Base-by-base conservation (phyloP, 2,888 invertebrate species). In the Ctena decussata region DNA sequence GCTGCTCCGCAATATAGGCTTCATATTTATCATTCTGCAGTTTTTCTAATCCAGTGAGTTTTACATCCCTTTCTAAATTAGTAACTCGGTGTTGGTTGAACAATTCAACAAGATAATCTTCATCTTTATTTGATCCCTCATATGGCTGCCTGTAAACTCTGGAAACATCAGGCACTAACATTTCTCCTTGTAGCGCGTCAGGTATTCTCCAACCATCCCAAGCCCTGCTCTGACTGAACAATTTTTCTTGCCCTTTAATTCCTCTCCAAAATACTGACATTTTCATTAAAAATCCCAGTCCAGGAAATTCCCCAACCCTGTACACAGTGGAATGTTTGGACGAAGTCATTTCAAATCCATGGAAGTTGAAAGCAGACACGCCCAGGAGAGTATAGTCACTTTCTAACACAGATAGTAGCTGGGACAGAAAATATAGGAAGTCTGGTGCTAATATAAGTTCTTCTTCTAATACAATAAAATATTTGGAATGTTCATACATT, bases 391-490 rank as follows among this genome's bases (percentile, higher is more conserved):
- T 91, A 21, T 92, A 85, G 89, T 96, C 96, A 46, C 91, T 91
- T 24, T 95, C 94, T 12, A 96, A 81, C 0, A 95, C 89, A 2
- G 94, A 92, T n/a, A 96, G 89, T 85, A 95, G 93, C 87, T 96
- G 96, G 2, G 96, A 95, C 94, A 96, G 94, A 90, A 95, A 96
- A 78, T 93, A 94, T n/a, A 96, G 93, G 91, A 96, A 96, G 93
- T 96, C 96, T n/a, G 96, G 96, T 2, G 96, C 94, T 65, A 96
- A 91, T 30, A 96, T 92, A 37, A 96, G 92, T 75, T 96, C 96
- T 90, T 96, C 96, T 89, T 96, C 96, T 41, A 96, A 93, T 0
- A 96, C 94, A 30, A 96, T 96, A 49, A 96, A 92, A 85, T 96
- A 95, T 89, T 96, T 96, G 35, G 94, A 91, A 27, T 91, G 74